A percentile compares a stretch with the other conserved stretches of the same genome.
Conservation (phyloP, 2,113 vertebrate species). For the Caracal caracal region DNA sequence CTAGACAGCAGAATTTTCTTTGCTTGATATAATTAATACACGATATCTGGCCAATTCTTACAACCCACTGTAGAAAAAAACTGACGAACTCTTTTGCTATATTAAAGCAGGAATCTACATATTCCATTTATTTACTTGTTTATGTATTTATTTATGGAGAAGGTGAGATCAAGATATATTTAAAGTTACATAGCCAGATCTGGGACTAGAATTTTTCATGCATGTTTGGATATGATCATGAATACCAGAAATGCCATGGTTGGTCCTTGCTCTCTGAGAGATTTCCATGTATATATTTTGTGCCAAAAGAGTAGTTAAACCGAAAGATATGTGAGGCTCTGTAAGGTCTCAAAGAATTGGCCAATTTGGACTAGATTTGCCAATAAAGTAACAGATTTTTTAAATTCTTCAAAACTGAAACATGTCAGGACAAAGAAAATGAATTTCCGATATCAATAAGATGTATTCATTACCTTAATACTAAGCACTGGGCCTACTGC, state of each 20-base stretch:
- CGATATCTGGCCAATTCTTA: background rate
- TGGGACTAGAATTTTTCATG: background rate
- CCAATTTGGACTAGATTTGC: background rate
- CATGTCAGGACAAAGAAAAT: background rate
- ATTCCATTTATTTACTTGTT: background rate
- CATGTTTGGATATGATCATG: background rate
- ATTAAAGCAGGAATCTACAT: background rate
- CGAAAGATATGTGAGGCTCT: background rate
- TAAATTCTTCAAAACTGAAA: background rate
- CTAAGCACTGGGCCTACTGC: background rate
- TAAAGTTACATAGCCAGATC: background rate
- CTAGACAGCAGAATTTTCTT: background rate
- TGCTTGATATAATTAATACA: background rate
- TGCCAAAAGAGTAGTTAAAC: background rate
- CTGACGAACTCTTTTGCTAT: background rate
- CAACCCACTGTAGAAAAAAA: background rate
- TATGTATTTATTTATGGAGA: background rate
- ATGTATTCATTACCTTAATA: background rate
- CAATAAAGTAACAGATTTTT: background rate
- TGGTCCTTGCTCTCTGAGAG: background rate
- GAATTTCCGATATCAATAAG: background rate
- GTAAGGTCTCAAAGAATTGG: background rate
- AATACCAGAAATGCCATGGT: background rate
- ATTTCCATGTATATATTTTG: background rate
- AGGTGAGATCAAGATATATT: background rate